These are phyloP conservation scores for Dolichoris vasculosae DNA, from an alignment of 1,140 invertebrate genomes.

Conservation along the genomic window DNA sequence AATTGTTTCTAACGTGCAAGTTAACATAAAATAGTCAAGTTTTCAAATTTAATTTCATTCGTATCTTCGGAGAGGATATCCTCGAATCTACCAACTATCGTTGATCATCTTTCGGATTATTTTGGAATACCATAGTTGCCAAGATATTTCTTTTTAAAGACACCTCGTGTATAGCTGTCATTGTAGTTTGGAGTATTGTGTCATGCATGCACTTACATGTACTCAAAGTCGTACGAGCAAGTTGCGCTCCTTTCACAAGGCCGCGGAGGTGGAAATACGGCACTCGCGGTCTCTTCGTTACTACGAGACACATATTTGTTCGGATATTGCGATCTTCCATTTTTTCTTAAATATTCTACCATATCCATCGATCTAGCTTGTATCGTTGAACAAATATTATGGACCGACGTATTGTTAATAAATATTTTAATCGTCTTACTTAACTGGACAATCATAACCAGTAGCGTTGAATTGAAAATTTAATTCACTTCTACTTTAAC, in stretches of 20 bases:
- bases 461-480: too few species aligned
- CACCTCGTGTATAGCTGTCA: background rate
- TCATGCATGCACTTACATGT: background rate
- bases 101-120: background rate
- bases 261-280: background rate
- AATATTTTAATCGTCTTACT: too few species aligned
- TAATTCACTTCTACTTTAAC: too few species aligned
- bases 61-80: background rate
- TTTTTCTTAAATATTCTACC: background rate
- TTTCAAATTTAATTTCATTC: background rate
- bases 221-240: background rate
- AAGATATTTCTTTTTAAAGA: conserved; percentile 10
- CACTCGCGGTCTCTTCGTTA: too few species aligned
- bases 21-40: too few species aligned
- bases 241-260: background rate
- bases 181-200: background rate
- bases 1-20: too few species aligned
- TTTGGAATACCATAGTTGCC: background rate
- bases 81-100: background rate
- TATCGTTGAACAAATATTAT: background rate
- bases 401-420: too few species aligned
- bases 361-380: background rate
- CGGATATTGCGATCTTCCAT: background rate
- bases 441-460: too few species aligned
- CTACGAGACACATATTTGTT: background rate